Conservation (phyloP, 2,888 invertebrate species). For the Eutolmus rufibarbis region DNA sequence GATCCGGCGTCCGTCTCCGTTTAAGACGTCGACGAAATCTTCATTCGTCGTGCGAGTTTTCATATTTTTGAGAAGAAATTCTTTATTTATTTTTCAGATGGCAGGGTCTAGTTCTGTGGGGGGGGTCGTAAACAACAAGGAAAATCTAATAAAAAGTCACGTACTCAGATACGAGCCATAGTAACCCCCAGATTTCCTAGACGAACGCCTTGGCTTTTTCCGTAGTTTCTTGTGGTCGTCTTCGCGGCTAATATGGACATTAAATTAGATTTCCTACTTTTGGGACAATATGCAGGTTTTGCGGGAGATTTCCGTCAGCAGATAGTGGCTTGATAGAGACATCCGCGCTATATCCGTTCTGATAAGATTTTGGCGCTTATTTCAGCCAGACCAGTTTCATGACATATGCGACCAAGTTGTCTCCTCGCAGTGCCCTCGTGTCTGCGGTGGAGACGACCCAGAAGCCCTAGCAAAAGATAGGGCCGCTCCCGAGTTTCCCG, state of each 20-base stretch:
- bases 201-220: not conserved
- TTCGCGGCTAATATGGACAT: not conserved
- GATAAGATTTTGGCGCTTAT: not conserved
- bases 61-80: not conserved
- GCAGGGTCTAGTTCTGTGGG: not conserved
- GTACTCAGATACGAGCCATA: not conserved
- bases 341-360: not conserved
- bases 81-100: not conserved
- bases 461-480: not conserved
- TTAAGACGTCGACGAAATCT: not conserved
- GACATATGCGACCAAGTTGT: not conserved
- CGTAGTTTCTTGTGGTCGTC: not conserved
- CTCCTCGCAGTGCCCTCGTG: not conserved
- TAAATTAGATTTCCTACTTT: slow-evolving; percentile 1
- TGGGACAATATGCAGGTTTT: not conserved
- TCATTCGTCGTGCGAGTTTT: slow-evolving; percentile 13
- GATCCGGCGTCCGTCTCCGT: not conserved
- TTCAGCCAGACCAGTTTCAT: not conserved
- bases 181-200: not conserved
- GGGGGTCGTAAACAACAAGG: not conserved
- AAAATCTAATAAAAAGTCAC: not conserved
- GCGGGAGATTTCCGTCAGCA: not conserved
- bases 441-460: not conserved
- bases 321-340: not conserved
- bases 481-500: not conserved